Evolutionary conservation across 2,797 vertebrate species (phyloP).

Genomic region (Sebastes minor): DNA sequence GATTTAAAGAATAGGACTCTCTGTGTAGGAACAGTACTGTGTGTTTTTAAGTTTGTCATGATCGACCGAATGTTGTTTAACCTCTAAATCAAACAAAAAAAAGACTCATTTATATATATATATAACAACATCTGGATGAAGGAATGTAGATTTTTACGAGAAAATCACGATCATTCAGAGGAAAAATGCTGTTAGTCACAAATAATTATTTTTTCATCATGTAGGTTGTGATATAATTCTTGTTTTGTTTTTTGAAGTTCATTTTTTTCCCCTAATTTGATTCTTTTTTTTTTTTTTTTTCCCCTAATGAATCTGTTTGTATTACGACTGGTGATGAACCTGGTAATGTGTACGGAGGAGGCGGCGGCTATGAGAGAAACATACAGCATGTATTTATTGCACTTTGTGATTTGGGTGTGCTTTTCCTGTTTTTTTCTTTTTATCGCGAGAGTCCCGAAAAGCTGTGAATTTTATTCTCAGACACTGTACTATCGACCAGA

Average conservation of each 20-base stretch:
- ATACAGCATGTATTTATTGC: conserved; percentile 85
- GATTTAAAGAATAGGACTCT: conserved; percentile 10
- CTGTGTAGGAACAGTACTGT: background rate
- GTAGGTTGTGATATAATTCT: conserved; percentile 58
- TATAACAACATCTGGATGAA: conserved; percentile 50
- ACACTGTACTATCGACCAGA: conserved; percentile 83
- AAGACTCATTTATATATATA: conserved; percentile 10
- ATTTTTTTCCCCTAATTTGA: conserved; percentile 56
- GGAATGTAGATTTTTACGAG: conserved; percentile 59
- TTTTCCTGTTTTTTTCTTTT: conserved; percentile 70
- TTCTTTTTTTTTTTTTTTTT: conserved; percentile 18
- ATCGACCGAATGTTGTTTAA: conserved; percentile 53
- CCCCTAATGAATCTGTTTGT: conserved; percentile 65
- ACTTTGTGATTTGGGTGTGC: conserved; percentile 85
- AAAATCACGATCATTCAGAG: conserved; percentile 55
- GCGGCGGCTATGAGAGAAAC: conserved; percentile 61
- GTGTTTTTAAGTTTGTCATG: conserved; percentile 4
- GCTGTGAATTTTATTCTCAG: conserved; percentile 87
- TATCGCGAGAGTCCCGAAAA: conserved; percentile 79
- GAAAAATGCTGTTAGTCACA: conserved; percentile 63
- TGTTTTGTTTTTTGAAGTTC: conserved; percentile 52
- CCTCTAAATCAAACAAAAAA: conserved; percentile 14
- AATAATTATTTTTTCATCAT: conserved; percentile 56
- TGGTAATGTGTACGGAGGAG: conserved; percentile 47
- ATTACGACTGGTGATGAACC: conserved; percentile 58